A percentile compares a stretch with the other conserved stretches of the same genome.
phyloP scores from a whole-genome alignment of 2,888 invertebrate genomes.

The Agrilus cyanescens region DNA sequence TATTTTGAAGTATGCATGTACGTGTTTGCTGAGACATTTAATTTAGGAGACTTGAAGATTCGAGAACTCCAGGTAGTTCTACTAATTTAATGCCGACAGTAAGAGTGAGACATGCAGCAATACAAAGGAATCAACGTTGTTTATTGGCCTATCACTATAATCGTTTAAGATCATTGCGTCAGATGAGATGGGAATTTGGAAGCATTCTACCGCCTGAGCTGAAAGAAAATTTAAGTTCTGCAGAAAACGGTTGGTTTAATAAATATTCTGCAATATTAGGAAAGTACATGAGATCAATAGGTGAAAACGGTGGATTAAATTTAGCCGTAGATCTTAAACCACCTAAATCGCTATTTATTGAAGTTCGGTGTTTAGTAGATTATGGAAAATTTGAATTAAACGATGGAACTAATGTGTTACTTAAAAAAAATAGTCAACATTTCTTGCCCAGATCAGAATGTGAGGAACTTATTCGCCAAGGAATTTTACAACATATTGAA shows the following conservation, averaged over 20 bases:
- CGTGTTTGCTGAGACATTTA: constrained; percentile 6
- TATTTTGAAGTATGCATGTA: neutral
- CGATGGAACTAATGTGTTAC: constrained; percentile 78
- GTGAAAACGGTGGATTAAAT: constrained; percentile 72
- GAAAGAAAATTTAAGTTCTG: constrained; percentile 62
- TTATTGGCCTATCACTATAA: constrained; percentile 74
- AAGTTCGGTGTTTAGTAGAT: constrained; percentile 81
- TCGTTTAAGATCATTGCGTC: constrained; percentile 65
- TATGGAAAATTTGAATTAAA: constrained; percentile 91
- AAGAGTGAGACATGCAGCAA: constrained; percentile 71
- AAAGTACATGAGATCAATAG: constrained; percentile 81
- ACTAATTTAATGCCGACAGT: constrained; percentile 51
- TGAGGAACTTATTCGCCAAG: constrained; percentile 82
- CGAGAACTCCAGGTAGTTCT: constrained; percentile 1
- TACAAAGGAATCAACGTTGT: constrained; percentile 84
- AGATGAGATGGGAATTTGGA: constrained; percentile 94
- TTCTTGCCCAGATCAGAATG: constrained; percentile 79
- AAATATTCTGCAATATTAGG: constrained; percentile 78
- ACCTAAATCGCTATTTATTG: constrained; percentile 83
- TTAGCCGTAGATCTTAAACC: constrained; percentile 79
- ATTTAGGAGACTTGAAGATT: constrained; percentile 10
- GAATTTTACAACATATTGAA: constrained; percentile 67
- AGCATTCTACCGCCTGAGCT: constrained; percentile 81
- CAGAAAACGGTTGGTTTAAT: constrained; percentile 80
- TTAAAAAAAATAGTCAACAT: constrained; percentile 87